A percentile compares a stretch with the other conserved stretches of the same genome.
These are phyloP conservation scores for Lycia hirtaria DNA, from an alignment of 2,888 invertebrate species.

Conservation along the genomic window DNA sequence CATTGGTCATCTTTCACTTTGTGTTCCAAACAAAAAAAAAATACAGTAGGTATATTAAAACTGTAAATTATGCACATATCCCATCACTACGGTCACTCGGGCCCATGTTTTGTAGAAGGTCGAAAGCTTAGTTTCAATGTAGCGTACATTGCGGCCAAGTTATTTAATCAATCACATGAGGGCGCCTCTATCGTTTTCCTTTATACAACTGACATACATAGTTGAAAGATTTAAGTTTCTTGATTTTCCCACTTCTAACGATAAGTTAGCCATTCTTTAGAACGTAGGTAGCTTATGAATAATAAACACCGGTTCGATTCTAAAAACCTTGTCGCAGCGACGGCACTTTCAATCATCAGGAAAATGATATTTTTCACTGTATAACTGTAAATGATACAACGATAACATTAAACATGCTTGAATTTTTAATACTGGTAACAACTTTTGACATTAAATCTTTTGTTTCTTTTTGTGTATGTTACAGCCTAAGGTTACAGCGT, in stretches of 20 bases:
- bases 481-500: neutral
- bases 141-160: neutral
- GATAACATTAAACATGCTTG: neutral
- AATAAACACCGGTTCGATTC: constrained; percentile 20
- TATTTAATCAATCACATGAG: neutral
- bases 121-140: constrained; percentile 31
- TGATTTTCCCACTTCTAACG: neutral
- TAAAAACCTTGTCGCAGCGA: constrained; percentile 14
- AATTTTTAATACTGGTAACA: neutral
- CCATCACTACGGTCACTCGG: constrained; percentile 27
- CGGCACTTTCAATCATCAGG: constrained; percentile 22
- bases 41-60: constrained; percentile 10
- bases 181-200: neutral
- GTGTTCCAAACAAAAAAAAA: too few species aligned
- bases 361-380: constrained; percentile 18
- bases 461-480: neutral
- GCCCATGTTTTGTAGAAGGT: constrained; percentile 27
- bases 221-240: neutral
- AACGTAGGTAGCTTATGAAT: constrained; percentile 35
- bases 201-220: neutral
- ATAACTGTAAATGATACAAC: constrained; percentile 7
- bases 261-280: neutral
- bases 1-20: too few species aligned
- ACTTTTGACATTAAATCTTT: neutral
- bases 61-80: constrained; percentile 8